These are phyloP conservation scores for Brenthis ino DNA, from an alignment of 2,888 invertebrate species.

Conservation along the genomic window DNA sequence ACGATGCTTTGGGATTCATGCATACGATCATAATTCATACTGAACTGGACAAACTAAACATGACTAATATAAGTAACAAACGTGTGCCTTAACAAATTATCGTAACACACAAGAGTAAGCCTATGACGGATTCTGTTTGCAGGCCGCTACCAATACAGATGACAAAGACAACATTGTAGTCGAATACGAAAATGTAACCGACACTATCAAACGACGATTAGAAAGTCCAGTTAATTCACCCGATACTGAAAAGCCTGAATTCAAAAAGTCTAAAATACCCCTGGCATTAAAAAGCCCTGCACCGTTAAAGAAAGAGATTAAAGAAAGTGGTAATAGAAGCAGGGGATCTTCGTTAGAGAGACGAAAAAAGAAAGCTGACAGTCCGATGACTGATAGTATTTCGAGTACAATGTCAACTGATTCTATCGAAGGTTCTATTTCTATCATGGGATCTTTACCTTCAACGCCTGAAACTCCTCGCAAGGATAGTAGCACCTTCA, in stretches of 20 bases:
- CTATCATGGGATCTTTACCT: constrained; percentile 47
- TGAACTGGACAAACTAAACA: constrained; percentile 33
- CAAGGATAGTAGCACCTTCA: constrained; percentile 83
- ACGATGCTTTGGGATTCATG: constrained; percentile 44
- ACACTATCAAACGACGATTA: constrained; percentile 84
- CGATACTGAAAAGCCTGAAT: constrained; percentile 62
- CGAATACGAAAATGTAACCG: constrained; percentile 84
- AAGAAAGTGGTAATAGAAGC: constrained; percentile 58
- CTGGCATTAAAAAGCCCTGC: constrained; percentile 69
- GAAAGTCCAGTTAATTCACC: constrained; percentile 73
- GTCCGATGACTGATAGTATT: constrained; percentile 47
- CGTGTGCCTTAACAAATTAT: constrained; percentile 44
- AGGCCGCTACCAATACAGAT: constrained; percentile 51
- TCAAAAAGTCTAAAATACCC: constrained; percentile 74
- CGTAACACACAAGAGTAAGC: constrained; percentile 24
- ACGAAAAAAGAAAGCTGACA: constrained; percentile 41
- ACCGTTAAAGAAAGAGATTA: constrained; percentile 63
- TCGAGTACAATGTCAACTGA: constrained; percentile 50
- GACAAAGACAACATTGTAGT: constrained; percentile 43
- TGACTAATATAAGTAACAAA: constrained; percentile 49
- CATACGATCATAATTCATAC: constrained; percentile 37
- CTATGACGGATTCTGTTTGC: constrained; percentile 61
- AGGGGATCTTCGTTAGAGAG: constrained; percentile 60
- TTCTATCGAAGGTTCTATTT: constrained; percentile 49
- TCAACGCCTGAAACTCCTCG: constrained; percentile 66